These are phyloP conservation scores for Botia almorhae DNA, from an alignment of 2,797 vertebrate species.

Conservation along the genomic window DNA sequence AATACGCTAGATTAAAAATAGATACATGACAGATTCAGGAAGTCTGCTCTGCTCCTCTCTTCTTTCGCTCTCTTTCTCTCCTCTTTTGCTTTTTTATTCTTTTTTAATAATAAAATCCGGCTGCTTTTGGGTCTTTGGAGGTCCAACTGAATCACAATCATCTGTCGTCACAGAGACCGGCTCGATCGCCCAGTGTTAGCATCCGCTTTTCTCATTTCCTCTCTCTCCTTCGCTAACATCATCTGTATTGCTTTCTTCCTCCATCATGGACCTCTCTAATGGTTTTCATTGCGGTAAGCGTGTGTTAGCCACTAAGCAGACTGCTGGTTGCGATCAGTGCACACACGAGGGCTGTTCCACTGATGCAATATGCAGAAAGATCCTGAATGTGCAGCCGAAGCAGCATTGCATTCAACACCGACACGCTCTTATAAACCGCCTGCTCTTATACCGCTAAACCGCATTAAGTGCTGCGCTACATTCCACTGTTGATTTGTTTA, in stretches of 20 bases:
- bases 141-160: constrained; percentile 13
- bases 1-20: constrained; percentile 71
- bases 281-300: constrained; percentile 46
- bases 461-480: not conserved
- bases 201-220: constrained; percentile 30
- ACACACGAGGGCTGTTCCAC: constrained; percentile 22
- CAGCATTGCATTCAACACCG: constrained; percentile 17
- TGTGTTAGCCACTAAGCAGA: constrained; percentile 21
- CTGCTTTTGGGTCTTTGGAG: constrained; percentile 18
- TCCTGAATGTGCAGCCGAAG: constrained; percentile 27
- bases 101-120: constrained; percentile 19
- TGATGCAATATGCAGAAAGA: constrained; percentile 51
- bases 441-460: constrained; percentile 2
- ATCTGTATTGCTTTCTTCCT: constrained; percentile 20
- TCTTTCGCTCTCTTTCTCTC: constrained; percentile 37
- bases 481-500: not conserved
- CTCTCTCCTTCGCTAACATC: not conserved
- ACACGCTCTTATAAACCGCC: not conserved
- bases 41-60: constrained; percentile 9
- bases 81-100: constrained; percentile 22
- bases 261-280: constrained; percentile 40
- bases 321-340: constrained; percentile 26
- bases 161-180: not conserved
- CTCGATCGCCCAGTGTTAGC: not conserved
- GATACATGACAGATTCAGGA: constrained; percentile 62